Percentiles rank a stretch among this genome's conserved stretches.
Conservation (phyloP, 2,113 vertebrate species). For the Coturnix japonica region DNA sequence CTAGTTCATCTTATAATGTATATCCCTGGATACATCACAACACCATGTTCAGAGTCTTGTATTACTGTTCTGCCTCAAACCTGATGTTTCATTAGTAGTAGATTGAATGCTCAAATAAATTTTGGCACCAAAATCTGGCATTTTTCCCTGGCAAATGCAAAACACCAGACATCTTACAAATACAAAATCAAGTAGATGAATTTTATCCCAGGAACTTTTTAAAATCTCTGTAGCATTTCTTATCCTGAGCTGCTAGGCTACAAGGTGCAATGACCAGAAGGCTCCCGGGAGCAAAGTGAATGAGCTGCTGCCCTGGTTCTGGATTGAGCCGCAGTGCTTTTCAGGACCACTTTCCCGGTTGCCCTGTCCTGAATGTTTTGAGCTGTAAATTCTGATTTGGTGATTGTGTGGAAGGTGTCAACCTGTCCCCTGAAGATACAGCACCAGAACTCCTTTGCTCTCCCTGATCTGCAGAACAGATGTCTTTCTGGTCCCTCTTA, state of each 20-base stretch:
- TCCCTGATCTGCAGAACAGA: not conserved
- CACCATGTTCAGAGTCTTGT: not conserved
- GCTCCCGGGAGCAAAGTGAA: not conserved
- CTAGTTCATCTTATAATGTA: not conserved
- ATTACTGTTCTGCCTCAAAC: not conserved
- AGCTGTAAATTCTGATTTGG: conserved; percentile 3
- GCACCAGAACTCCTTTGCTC: not conserved
- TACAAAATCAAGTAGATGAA: not conserved
- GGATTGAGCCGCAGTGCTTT: not conserved
- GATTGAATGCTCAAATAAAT: not conserved
- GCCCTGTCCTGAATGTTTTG: not conserved
- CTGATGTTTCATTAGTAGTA: not conserved
- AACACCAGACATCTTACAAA: not conserved
- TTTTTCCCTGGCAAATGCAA: not conserved
- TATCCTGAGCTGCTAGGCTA: not conserved
- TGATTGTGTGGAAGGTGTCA: not conserved
- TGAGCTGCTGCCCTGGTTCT: not conserved
- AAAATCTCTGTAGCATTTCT: not conserved
- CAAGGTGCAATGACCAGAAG: not conserved
- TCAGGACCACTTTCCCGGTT: not conserved
- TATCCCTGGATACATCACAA: not conserved
- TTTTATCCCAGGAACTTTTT: not conserved
- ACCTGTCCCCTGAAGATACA: not conserved
- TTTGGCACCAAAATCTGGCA: not conserved
- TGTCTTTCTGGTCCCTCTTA: not conserved